phyloP scores from a whole-genome alignment of 1,140 invertebrate species.

The Lerema accius region DNA sequence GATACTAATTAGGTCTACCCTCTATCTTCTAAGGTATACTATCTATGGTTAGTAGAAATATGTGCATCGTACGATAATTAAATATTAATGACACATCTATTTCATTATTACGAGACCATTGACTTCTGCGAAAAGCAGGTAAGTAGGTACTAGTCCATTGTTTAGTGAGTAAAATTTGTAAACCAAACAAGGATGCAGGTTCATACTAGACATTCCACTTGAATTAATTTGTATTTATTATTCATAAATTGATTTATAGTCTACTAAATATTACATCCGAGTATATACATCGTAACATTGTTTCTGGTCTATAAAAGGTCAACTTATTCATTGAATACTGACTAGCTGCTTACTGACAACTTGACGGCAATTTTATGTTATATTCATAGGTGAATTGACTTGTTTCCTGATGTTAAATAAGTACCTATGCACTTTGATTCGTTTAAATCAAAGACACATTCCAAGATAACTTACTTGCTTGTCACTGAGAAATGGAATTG shows the following conservation, averaged over 20 bases:
- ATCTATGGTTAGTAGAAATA: too few species aligned
- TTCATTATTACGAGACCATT: not conserved
- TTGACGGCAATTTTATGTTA: not conserved
- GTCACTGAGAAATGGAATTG: too few species aligned
- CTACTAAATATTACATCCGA: constrained; percentile 8
- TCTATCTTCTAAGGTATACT: too few species aligned
- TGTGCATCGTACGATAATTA: not conserved
- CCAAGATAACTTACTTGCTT: too few species aligned
- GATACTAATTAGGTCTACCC: too few species aligned
- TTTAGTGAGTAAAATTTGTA: constrained; percentile 37
- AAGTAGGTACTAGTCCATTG: constrained; percentile 35
- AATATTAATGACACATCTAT: not conserved
- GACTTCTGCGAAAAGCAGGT: constrained; percentile 4
- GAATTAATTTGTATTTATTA: constrained; percentile 44
- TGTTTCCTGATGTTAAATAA: not conserved
- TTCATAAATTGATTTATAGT: constrained; percentile 37
- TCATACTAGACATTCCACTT: constrained; percentile 37
- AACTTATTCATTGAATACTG: constrained; percentile 16
- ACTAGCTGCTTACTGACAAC: not conserved
- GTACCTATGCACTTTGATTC: too few species aligned
- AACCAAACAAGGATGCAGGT: constrained; percentile 35
- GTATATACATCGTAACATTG: constrained; percentile 5
- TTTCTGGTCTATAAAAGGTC: constrained; percentile 15
- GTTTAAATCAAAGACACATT: too few species aligned
- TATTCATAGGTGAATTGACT: not conserved